Conservation (phyloP, 2,113 vertebrate genomes). For the Suricata suricatta region DNA sequence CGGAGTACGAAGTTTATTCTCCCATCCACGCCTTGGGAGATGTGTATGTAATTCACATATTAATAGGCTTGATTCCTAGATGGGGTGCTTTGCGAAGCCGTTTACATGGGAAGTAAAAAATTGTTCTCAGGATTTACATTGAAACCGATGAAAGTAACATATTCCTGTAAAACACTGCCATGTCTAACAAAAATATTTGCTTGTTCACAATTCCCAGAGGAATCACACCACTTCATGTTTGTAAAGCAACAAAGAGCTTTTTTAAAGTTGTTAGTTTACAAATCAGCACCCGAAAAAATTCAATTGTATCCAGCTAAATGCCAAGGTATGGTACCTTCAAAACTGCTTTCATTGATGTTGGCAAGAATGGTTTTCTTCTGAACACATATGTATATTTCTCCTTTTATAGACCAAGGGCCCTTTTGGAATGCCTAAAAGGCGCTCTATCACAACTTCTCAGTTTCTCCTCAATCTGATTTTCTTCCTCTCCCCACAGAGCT, state of each 20-base stretch:
- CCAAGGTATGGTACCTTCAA: slow-evolving; percentile 47
- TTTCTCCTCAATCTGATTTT: not conserved
- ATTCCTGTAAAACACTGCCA: slow-evolving; percentile 64
- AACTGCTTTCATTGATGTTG: slow-evolving; percentile 53
- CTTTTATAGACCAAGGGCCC: not conserved
- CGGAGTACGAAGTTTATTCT: slow-evolving; percentile 69
- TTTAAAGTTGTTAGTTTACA: slow-evolving; percentile 71
- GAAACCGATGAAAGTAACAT: slow-evolving; percentile 53
- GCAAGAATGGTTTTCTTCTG: slow-evolving; percentile 44
- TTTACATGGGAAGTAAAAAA: slow-evolving; percentile 38
- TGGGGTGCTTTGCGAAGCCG: slow-evolving; percentile 8
- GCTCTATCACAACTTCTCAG: not conserved
- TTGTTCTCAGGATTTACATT: slow-evolving; percentile 40
- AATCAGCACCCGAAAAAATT: slow-evolving; percentile 69
- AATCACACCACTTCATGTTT: slow-evolving; percentile 69
- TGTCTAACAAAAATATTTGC: slow-evolving; percentile 78
- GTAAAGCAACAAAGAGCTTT: slow-evolving; percentile 76
- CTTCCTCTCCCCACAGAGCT: not conserved
- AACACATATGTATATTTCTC: slow-evolving; percentile 30
- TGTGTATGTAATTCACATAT: slow-evolving; percentile 68
- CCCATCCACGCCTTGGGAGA: slow-evolving; percentile 29
- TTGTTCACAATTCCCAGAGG: slow-evolving; percentile 76
- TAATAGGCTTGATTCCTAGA: slow-evolving; percentile 33
- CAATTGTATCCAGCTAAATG: slow-evolving; percentile 60
- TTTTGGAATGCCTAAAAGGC: not conserved